Percentiles rank a stretch among this genome's conserved stretches.
These are phyloP conservation scores for Ctenosaura bakeri DNA, from an alignment of 2,797 vertebrate genomes.

Conservation along the genomic window DNA sequence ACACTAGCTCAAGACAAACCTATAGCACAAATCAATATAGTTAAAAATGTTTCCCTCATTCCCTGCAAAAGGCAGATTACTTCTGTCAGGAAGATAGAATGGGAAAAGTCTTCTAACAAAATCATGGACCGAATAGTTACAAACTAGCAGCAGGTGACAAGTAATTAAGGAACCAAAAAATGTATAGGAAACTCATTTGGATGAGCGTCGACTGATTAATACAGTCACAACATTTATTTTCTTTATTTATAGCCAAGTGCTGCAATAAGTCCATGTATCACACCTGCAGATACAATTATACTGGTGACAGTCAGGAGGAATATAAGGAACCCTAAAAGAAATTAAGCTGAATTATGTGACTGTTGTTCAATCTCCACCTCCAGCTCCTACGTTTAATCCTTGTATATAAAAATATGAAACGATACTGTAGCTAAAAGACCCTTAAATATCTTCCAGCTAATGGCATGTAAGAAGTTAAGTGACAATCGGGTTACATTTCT, in stretches of 20 bases:
- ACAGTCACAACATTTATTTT: slow-evolving; percentile 62
- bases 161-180: slow-evolving; percentile 74
- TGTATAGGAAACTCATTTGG: slow-evolving; percentile 64
- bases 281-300: slow-evolving; percentile 56
- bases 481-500: rapidly evolving
- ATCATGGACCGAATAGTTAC: slow-evolving; percentile 61
- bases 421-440: background rate
- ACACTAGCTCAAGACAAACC: slow-evolving; percentile 1
- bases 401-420: background rate
- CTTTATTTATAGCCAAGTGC: slow-evolving; percentile 72
- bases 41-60: slow-evolving; percentile 1
- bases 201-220: slow-evolving; percentile 71
- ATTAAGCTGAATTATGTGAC: slow-evolving; percentile 66
- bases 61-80: slow-evolving; percentile 32
- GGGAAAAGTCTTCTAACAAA: slow-evolving; percentile 32
- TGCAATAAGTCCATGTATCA: slow-evolving; percentile 58
- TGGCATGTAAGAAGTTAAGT: background rate
- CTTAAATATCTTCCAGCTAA: background rate
- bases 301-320: slow-evolving; percentile 58
- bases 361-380: slow-evolving; percentile 4
- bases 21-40: background rate
- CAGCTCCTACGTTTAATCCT: background rate
- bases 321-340: slow-evolving; percentile 67
- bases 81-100: slow-evolving; percentile 48
- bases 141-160: slow-evolving; percentile 70